Base-by-base conservation (phyloP, 2,888 invertebrate species). In the Drosophila sordidula region DNA sequence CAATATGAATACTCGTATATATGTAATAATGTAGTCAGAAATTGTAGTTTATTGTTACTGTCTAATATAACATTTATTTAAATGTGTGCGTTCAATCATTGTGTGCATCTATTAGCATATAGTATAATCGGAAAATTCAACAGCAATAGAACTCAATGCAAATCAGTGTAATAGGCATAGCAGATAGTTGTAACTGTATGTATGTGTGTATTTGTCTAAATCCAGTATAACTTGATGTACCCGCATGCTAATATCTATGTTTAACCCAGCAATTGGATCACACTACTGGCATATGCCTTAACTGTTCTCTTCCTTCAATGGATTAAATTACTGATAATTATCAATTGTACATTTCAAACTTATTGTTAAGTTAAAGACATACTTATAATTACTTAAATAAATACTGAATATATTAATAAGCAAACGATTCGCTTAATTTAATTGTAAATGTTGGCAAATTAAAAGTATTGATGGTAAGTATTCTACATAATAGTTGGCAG, bases 331-430 rank as follows among this genome's bases (percentile, higher is more conserved):
- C 49, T 45, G 25, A 29, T 59, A 52, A 63, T 18, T 69, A 69
- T 72, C 39, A 68, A 75, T 64, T 75, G 75, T 76, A 77, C 47
- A 83, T 80, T 72, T 78, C 67, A 74, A 70, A 54, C 63, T 74
- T 61, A 69, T 65, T 49, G 56, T 61, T 84, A 76, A 78, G 83
- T 72, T 74, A 32, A 56, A 68, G 51, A 70, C 63, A 82, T 64
- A 78, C 76, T 69, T 70, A 85, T 58, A 69, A 82, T 78, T 83
- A 83, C 78, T 82, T 83, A 82, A 83, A 83, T 83, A 85, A 83
- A 83, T 85, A 83, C 80, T 74, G 78, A 83, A 72, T 45, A 80
- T 76, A 76, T 80, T 71, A 74, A 78, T 80, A 83, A 82, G 85
- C 55, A 68, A 58, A 50, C n/a, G 4, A 34, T 9, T 8, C 29